Conservation (phyloP, 2,888 invertebrate genomes). For the Dromius quadrimaculatus region DNA sequence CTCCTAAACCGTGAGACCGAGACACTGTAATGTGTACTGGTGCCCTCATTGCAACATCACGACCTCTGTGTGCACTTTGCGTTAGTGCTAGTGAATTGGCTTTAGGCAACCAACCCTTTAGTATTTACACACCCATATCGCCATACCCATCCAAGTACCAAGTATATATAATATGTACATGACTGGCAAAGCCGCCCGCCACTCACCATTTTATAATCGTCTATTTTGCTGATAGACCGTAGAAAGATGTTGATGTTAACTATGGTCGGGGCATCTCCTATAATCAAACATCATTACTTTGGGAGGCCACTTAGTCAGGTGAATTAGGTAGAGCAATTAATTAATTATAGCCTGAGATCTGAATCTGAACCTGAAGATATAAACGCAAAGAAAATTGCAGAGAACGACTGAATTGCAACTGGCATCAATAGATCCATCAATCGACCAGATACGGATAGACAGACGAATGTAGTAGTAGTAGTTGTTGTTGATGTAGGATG, state of each 20-base stretch:
- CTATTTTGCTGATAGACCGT: slow-evolving; percentile 98
- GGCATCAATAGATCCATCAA: slow-evolving; percentile 1
- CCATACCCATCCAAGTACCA: slow-evolving; percentile 27
- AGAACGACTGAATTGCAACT: too few relatives aligned
- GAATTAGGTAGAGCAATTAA: too few relatives aligned
- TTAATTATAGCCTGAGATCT: slow-evolving; percentile 26
- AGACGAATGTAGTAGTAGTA: slow-evolving; percentile 29
- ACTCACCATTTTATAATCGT: slow-evolving; percentile 99
- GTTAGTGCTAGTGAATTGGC: slow-evolving; percentile 50
- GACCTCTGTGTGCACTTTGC: slow-evolving; percentile 55
- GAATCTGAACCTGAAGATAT: slow-evolving; percentile 28
- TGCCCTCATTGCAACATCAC: slow-evolving; percentile 65
- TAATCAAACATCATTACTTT: slow-evolving; percentile 60
- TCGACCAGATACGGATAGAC: slow-evolving; percentile 12
- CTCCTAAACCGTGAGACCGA: slow-evolving; percentile 32
- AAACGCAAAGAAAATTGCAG: slow-evolving; percentile 21
- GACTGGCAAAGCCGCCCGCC: slow-evolving; percentile 61
- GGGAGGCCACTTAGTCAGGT: slow-evolving; percentile 35
- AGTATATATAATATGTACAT: slow-evolving; percentile 59
- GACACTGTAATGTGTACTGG: slow-evolving; percentile 64
- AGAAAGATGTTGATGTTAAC: slow-evolving; percentile 96
- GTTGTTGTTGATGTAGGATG: slow-evolving; percentile 37
- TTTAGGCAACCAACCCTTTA: slow-evolving; percentile 40
- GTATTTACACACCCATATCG: slow-evolving; percentile 45
- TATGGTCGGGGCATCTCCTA: slow-evolving; percentile 87